Base-by-base conservation (phyloP, 2,113 vertebrate species). In the Propithecus coquereli region DNA sequence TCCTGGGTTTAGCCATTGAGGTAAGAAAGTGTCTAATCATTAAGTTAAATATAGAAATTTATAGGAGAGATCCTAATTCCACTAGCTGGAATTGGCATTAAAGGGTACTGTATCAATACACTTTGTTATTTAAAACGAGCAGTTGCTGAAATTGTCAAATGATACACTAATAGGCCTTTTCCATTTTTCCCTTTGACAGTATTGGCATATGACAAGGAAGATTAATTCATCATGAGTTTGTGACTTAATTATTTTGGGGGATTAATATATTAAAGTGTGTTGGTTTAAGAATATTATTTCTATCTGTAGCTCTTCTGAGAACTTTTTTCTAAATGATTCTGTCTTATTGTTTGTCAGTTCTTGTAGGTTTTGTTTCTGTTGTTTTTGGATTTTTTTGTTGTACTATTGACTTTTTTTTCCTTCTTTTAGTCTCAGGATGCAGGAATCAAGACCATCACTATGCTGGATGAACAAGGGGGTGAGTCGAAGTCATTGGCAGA, bases 391-490 rank as follows among this genome's bases (percentile, higher is more conserved):
- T 87, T 50, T 88, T 91, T 91, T 76, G 2, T 79, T 94, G 20
- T 95, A 47, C 50, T 93, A 27, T 90, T 70, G 82, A 11, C 16
- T 43, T 63, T 96, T 70, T 86, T 34, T 63, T n/a, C 93, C 18
- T 97, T 90, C 91, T 97, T 98, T 98, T 98, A 99, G 99, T 98
- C 98, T 83, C 99, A 98, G 87, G 99, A 99, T 98, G 99, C 99
- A 0, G 99, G 99, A 22, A 97, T 98, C 95, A 99, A 99, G 98
- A 99, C 99, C 54, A 98, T 99, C 66, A 98, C 98, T 79, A 99
- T 99, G 99, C 97, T 99, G 98, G 99, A 99, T 97, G 98, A 99
- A 90, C 99, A 99, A 98, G 99, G 99, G 98, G 99, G 99, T 99
- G 61, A 99, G 99, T 98, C 76, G 40, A 82, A 92, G 52, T 87